Evolutionary conservation across 2,888 invertebrate species (phyloP).

Genomic region (Carpatolechia fugitivella): DNA sequence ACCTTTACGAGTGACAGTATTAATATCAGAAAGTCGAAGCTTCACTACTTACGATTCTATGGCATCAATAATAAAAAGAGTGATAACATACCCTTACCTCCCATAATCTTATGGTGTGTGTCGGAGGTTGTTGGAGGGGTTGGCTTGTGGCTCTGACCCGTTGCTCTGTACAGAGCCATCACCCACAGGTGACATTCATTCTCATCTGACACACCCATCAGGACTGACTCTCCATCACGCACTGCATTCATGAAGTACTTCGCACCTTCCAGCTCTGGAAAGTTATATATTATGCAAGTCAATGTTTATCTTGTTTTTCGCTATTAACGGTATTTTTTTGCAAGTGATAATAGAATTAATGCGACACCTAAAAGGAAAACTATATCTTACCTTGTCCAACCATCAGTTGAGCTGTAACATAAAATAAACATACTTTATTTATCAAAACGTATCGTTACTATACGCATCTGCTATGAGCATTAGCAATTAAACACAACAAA

Average conservation of each 20-base stretch:
- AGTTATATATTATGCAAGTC: no score
- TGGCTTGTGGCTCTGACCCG: constrained; percentile 99
- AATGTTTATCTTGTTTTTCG: no score
- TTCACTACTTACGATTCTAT: neutral
- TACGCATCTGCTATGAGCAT: no score
- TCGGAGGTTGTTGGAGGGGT: constrained; percentile 93
- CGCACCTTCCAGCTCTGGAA: constrained; percentile 91
- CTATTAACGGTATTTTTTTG: no score
- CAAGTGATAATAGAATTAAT: no score
- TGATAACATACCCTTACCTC: constrained; percentile 80
- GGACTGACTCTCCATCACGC: constrained; percentile 97
- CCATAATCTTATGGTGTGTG: constrained; percentile 87
- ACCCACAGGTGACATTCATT: constrained; percentile 99
- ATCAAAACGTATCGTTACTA: no score
- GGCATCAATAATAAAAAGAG: neutral
- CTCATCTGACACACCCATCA: constrained; percentile 97
- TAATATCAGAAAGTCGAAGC: neutral
- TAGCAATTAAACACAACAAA: no score
- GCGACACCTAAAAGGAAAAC: no score
- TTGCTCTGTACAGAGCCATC: constrained; percentile 99
- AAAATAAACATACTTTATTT: constrained; percentile 20
- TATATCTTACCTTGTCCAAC: constrained; percentile 93
- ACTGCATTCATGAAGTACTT: constrained; percentile 99
- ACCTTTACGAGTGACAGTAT: no score
- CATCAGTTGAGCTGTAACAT: constrained; percentile 90